A percentile compares a stretch with the other conserved stretches of the same genome.
Conservation (phyloP, 2,113 vertebrate genomes). For the Casuarius casuarius region DNA sequence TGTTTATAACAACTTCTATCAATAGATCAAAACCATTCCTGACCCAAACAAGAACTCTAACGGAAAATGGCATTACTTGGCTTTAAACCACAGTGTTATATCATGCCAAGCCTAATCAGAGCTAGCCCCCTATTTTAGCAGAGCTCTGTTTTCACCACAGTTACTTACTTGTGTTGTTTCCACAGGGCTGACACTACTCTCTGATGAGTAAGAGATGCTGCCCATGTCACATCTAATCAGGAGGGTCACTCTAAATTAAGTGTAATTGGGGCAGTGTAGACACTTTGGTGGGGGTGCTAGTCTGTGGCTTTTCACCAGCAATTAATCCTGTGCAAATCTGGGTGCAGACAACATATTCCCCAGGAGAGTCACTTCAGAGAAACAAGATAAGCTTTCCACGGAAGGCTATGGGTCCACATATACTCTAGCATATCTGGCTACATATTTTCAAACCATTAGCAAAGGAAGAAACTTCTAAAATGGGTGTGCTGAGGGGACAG, state of each 20-base stretch:
- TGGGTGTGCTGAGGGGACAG: neutral
- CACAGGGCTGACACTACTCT: neutral
- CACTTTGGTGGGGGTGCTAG: neutral
- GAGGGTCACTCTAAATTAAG: neutral
- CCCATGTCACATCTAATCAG: neutral
- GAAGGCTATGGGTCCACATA: neutral
- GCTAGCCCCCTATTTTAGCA: neutral
- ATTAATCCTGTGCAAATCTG: neutral
- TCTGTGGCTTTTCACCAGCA: neutral
- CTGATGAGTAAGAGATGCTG: neutral
- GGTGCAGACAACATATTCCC: neutral
- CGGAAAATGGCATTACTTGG: conserved; percentile 23
- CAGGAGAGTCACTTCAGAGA: neutral
- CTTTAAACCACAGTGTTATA: conserved; percentile 7
- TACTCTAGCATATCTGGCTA: neutral
- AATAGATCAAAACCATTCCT: conserved; percentile 44
- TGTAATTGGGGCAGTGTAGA: neutral
- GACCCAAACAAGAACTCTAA: neutral
- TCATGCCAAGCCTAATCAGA: neutral
- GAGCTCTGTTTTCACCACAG: neutral
- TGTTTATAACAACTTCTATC: conserved; percentile 46
- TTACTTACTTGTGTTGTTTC: neutral
- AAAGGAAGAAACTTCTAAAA: neutral
- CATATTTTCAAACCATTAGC: neutral
- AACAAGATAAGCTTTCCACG: neutral